Base-by-base conservation (phyloP, 2,797 vertebrate species). In the Xenentodon cancila region DNA sequence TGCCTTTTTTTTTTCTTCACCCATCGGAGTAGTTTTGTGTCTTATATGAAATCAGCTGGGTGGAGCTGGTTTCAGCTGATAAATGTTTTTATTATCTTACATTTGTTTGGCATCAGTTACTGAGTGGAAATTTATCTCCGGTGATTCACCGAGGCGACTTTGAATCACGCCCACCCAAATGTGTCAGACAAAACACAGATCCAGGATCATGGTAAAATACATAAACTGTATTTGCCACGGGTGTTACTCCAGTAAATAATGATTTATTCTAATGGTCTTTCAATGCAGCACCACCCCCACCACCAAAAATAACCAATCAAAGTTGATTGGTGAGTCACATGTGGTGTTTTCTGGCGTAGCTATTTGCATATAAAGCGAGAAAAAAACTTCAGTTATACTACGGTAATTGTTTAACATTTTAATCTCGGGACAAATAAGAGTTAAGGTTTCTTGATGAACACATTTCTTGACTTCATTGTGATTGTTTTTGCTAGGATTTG, bases 31-130 rank as follows among this genome's bases (percentile, higher is more conserved):
- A 76, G 59, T 73, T 57, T 70, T 74, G 68, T 71, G 67, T 68
- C 55, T 65, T 65, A 30, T 42, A 80, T 82, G 49, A 83, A 84
- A 87, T 58, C 59, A 59, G 47, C 52, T 37, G 51, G 60, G 73
- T 58, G 76, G 73, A 84, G 65, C 70, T 65, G 64, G 77, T 87
- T 85, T 84, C 77, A 85, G 88, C 72, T 63, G 72, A 84, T 68
- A 87, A 80, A 88, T 89, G 86, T 89, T 91, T 91, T 86, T 81
- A 88, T 86, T 81, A 85, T 90, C 80, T 87, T 82, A 84, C 75
- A 84, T 91, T 88, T n/a, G n/a, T 76, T 81, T 87, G 84, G 74
- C 83, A 81, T 65, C 56, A 58, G 56, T 63, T 70, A 60, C 65
- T 55, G 54, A 37, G 9, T 67, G 61, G 21, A 67, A 74, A 77